Evolutionary conservation across 1,140 invertebrate genomes (phyloP).

Genomic region (Phenacoccus solenopsis): DNA sequence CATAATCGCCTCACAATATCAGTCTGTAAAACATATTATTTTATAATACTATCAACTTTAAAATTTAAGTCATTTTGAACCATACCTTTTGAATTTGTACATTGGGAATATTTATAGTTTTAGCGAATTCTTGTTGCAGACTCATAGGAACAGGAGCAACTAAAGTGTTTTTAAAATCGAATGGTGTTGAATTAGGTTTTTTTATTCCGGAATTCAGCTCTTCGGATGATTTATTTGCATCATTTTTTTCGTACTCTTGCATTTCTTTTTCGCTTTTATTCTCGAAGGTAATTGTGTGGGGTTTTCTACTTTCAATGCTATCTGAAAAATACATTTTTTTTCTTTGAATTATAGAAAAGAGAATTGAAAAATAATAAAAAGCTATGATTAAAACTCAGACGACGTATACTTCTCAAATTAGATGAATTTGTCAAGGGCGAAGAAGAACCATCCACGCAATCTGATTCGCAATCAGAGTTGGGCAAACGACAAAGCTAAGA

Average conservation of each 20-base stretch:
- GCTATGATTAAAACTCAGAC: background rate
- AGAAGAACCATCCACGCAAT: background rate
- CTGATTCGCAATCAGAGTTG: background rate
- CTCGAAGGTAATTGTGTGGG: background rate
- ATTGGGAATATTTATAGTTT: conserved; percentile 73
- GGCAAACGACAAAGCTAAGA: background rate
- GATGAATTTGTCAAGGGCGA: background rate
- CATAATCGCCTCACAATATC: conserved; percentile 56
- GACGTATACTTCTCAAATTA: background rate
- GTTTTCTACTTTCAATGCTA: background rate
- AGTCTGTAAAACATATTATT: conserved; percentile 36
- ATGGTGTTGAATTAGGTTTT: no score
- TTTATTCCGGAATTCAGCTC: no score
- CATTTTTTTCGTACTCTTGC: no score
- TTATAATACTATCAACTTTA: conserved; percentile 34
- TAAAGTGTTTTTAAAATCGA: background rate
- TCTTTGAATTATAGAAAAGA: no score
- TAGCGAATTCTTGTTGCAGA: conserved; percentile 73
- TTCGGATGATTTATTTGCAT: no score
- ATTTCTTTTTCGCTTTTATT: background rate
- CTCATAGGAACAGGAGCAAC: conserved; percentile 39
- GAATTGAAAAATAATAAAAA: background rate
- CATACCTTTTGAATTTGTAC: conserved; percentile 49
- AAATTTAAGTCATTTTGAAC: background rate
- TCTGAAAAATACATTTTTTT: background rate